These are phyloP conservation scores for Eulimnadia texana DNA, from an alignment of 1,140 invertebrate species.

Conservation along the genomic window DNA sequence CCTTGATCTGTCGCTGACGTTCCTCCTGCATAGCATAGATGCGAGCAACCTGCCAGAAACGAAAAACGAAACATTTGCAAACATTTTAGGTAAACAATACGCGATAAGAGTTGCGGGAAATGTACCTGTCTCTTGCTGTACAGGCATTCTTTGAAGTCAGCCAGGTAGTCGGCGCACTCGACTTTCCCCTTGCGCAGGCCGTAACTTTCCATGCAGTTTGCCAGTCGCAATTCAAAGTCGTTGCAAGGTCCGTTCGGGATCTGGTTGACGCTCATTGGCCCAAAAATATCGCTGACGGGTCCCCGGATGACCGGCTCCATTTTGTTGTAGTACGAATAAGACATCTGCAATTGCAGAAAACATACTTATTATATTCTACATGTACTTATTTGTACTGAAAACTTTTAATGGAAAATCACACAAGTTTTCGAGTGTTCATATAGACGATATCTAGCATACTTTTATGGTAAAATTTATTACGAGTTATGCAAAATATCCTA, in stretches of 20 bases:
- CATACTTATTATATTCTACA: not conserved
- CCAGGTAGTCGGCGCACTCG: conserved; percentile 41
- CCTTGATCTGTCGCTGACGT: no score
- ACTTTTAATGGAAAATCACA: no score
- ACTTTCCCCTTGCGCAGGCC: conserved; percentile 38
- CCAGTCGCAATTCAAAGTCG: conserved; percentile 44
- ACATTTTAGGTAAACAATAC: no score
- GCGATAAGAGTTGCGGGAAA: no score
- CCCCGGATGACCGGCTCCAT: conserved; percentile 30
- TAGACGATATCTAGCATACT: no score
- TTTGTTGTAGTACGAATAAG: not conserved
- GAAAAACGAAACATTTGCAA: no score
- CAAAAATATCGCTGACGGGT: conserved; percentile 49
- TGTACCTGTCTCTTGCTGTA: conserved; percentile 37
- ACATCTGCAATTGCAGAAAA: not conserved
- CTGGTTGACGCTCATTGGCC: conserved; percentile 43
- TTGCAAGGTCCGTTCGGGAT: conserved; percentile 38
- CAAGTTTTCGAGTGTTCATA: no score
- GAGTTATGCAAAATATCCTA: no score
- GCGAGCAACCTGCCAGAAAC: no score
- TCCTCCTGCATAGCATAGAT: no score
- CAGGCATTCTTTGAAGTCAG: conserved; percentile 50
- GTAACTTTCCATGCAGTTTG: conserved; percentile 59
- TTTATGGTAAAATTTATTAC: no score
- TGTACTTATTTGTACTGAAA: no score